These are phyloP conservation scores for Gavia stellata DNA, from an alignment of 2,113 vertebrate genomes.

Conservation along the genomic window DNA sequence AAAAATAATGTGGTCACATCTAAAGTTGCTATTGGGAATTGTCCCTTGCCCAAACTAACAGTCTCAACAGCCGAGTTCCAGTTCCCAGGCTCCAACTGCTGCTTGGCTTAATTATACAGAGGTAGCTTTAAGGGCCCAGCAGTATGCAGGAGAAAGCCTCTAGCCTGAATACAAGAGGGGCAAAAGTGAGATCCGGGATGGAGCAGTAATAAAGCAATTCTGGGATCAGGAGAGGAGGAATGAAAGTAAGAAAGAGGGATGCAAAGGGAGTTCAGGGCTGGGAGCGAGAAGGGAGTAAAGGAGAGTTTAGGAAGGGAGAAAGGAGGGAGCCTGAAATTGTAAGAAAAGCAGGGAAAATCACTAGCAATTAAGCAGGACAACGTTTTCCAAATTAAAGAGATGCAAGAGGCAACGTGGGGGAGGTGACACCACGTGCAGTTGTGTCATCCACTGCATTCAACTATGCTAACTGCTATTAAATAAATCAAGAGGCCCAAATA, in stretches of 20 bases:
- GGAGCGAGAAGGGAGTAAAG: background rate
- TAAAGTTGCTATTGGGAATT: background rate
- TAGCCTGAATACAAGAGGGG: background rate
- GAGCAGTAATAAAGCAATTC: background rate
- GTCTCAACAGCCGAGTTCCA: background rate
- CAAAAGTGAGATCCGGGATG: background rate
- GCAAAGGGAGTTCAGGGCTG: background rate
- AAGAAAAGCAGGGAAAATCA: background rate
- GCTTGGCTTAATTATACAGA: background rate
- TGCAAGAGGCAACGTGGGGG: background rate
- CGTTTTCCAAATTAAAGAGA: background rate
- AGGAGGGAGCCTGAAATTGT: background rate
- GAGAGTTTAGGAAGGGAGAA: background rate
- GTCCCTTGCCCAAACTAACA: background rate
- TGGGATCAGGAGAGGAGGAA: background rate
- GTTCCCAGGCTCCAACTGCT: background rate
- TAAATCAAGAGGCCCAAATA: background rate
- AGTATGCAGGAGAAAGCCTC: background rate
- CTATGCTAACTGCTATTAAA: background rate
- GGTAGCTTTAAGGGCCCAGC: background rate
- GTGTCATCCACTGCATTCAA: background rate
- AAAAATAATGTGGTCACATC: background rate
- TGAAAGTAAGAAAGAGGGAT: background rate
- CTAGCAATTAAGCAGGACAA: background rate
- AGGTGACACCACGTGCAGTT: background rate